These are phyloP conservation scores for Elachura formosa DNA, from an alignment of 2,113 vertebrate species.

Conservation along the genomic window DNA sequence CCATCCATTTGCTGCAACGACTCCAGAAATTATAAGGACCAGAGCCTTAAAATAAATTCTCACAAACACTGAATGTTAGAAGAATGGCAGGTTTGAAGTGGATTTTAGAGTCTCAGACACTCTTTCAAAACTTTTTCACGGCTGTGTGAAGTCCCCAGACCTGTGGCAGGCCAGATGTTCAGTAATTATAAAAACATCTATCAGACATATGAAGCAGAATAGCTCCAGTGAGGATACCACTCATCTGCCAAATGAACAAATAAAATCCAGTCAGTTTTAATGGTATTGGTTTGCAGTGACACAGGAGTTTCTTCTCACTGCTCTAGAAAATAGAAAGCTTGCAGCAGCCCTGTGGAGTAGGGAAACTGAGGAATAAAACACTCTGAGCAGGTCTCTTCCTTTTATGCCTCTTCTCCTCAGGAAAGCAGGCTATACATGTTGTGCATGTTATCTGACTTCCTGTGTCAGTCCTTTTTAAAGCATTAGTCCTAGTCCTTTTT, in stretches of 20 bases:
- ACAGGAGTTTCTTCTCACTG: neutral
- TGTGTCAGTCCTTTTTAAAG: neutral
- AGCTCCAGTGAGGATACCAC: neutral
- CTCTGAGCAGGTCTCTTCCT: neutral
- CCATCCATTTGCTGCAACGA: neutral
- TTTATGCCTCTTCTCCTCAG: neutral
- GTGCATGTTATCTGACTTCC: neutral
- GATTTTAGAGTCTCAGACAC: neutral
- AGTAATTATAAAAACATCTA: neutral
- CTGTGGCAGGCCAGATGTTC: neutral
- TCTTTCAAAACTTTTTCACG: neutral
- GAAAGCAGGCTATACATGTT: neutral
- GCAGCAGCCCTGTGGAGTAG: neutral
- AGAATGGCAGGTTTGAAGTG: neutral
- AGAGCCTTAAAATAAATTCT: neutral
- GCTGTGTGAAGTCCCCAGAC: neutral
- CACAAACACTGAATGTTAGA: neutral
- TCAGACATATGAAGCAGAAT: neutral
- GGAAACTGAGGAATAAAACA: neutral
- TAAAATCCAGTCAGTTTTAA: neutral
- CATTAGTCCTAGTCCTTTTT: neutral
- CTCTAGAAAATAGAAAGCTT: neutral
- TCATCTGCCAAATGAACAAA: neutral
- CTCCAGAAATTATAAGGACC: neutral
- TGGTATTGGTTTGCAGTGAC: neutral